Conservation (phyloP, 2,113 vertebrate species). For the Dasyornis broadbenti region DNA sequence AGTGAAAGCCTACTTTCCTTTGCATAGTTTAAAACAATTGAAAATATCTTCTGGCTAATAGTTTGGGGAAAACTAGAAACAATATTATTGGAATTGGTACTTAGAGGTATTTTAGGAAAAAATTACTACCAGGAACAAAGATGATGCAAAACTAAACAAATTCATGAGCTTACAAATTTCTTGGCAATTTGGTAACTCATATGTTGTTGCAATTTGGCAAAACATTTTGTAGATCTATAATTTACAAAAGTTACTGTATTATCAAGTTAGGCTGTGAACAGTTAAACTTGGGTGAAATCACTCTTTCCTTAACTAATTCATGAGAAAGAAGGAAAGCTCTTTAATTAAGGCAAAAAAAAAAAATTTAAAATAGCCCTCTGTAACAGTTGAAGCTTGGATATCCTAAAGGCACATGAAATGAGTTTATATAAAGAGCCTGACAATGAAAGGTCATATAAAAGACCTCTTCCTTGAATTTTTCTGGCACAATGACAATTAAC, state of each 20-base stretch:
- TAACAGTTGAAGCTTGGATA: background rate
- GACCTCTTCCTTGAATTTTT: background rate
- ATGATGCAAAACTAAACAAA: background rate
- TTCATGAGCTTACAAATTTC: background rate
- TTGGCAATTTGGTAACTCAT: background rate
- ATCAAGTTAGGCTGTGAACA: background rate
- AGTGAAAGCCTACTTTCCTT: background rate
- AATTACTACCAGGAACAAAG: background rate
- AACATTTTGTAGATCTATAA: background rate
- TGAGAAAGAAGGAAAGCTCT: background rate
- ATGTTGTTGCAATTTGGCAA: background rate
- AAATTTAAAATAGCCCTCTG: background rate
- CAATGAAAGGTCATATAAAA: background rate
- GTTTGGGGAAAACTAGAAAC: background rate
- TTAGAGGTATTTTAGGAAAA: background rate
- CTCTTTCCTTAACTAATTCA: fast-evolving
- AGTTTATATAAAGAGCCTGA: background rate
- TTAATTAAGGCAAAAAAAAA: background rate
- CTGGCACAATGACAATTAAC: background rate
- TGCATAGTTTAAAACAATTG: background rate
- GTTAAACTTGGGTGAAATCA: background rate
- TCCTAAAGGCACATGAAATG: background rate
- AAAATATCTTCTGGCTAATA: background rate
- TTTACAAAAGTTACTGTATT: background rate
- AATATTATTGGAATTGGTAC: background rate